phyloP scores from a whole-genome alignment of 1,140 invertebrate species.

The Eurosta solidaginis region DNA sequence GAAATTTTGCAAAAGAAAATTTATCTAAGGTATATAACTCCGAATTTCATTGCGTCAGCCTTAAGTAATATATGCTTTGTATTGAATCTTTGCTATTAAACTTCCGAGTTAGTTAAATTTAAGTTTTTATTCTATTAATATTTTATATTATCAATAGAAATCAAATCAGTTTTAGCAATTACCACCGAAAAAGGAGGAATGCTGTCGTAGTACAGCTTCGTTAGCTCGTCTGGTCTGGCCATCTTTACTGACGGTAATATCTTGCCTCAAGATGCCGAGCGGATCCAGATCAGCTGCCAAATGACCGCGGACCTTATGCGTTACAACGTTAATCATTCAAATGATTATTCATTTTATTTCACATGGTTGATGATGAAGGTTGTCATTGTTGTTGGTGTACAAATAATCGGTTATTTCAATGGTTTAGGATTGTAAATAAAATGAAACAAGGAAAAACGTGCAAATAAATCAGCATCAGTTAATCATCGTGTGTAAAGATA shows the following conservation, averaged over 20 bases:
- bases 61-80: not conserved
- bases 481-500: too few species aligned
- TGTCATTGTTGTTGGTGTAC: not conserved
- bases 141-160: slow-evolving; percentile 1
- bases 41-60: slow-evolving; percentile 31
- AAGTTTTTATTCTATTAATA: not conserved
- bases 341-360: not conserved
- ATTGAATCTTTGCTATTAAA: not conserved
- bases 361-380: not conserved
- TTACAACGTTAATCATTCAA: slow-evolving; percentile 10
- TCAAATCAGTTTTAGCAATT: slow-evolving; percentile 47
- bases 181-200: slow-evolving; percentile 60
- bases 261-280: slow-evolving; percentile 71
- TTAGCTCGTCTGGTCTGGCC: slow-evolving; percentile 65
- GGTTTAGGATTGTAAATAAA: slow-evolving; percentile 16
- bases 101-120: not conserved
- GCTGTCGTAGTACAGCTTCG: slow-evolving; percentile 59
- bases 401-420: slow-evolving; percentile 19
- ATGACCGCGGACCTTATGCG: slow-evolving; percentile 86
- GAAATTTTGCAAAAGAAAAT: not conserved
- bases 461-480: slow-evolving; percentile 5
- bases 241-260: slow-evolving; percentile 57
- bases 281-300: slow-evolving; percentile 94
- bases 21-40: slow-evolving; percentile 7
- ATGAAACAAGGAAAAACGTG: not conserved